phyloP scores from a whole-genome alignment of 2,113 vertebrate genomes.

The Pollachius pollachius region DNA sequence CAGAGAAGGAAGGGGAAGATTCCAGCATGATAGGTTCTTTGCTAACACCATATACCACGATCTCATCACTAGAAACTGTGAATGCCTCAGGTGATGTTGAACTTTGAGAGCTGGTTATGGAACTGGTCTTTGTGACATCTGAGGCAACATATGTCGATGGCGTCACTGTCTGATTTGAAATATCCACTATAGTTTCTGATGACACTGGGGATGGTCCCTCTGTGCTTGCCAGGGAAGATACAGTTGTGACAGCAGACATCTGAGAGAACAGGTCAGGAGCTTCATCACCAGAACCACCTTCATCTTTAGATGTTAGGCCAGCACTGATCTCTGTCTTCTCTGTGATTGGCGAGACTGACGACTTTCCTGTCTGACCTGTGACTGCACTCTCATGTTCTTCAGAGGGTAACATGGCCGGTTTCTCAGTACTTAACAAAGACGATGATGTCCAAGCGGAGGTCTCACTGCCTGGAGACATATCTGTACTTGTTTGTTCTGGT shows the following conservation, averaged over 20 bases:
- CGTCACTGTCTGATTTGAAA: not conserved
- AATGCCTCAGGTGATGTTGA: too few relatives aligned
- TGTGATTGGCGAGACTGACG: not conserved
- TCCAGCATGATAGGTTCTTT: not conserved
- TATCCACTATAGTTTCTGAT: not conserved
- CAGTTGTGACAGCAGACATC: not conserved
- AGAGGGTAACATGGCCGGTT: not conserved
- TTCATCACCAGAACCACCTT: not conserved
- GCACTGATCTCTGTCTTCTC: not conserved
- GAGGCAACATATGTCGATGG: not conserved
- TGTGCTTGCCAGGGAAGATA: not conserved
- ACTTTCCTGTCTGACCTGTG: too few relatives aligned
- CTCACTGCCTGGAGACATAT: not conserved
- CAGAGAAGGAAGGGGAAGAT: too few relatives aligned
- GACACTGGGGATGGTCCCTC: not conserved
- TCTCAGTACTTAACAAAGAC: conserved; percentile 10
- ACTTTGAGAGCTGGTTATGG: too few relatives aligned
- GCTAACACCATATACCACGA: too few relatives aligned
- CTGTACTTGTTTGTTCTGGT: not conserved
- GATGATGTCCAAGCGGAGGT: not conserved
- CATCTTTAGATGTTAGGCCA: not conserved
- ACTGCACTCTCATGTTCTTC: too few relatives aligned
- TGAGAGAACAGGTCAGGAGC: not conserved
- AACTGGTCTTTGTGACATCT: too few relatives aligned
- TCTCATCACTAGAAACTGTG: too few relatives aligned